phyloP scores from a whole-genome alignment of 2,888 invertebrate species.

The Erpobdella octoculata region DNA sequence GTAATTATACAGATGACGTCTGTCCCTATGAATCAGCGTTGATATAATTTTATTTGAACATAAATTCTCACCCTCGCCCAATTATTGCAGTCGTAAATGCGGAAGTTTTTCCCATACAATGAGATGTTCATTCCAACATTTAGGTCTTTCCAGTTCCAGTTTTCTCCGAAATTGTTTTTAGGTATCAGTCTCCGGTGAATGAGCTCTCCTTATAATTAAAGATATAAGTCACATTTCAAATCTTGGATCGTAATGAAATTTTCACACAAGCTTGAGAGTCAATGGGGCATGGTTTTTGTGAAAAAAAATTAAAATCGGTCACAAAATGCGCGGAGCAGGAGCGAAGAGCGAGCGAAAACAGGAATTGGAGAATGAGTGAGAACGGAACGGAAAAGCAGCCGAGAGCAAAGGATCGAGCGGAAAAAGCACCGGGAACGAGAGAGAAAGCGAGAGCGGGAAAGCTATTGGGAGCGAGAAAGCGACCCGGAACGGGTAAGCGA shows the following conservation, averaged over 20 bases:
- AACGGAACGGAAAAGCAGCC: no score
- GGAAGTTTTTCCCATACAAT: conserved; percentile 72
- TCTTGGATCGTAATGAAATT: neutral
- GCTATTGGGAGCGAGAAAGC: no score
- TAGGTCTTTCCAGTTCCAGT: conserved; percentile 79
- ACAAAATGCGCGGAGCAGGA: neutral
- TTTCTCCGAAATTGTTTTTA: conserved; percentile 64
- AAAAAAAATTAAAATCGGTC: neutral
- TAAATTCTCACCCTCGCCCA: conserved; percentile 63
- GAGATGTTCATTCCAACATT: conserved; percentile 70
- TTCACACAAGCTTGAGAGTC: neutral
- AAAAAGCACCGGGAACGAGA: no score
- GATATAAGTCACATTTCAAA: neutral
- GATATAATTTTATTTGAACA: no score
- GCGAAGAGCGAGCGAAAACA: no score
- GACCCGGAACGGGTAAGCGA: no score
- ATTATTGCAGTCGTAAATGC: conserved; percentile 69
- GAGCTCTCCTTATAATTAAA: conserved; percentile 59
- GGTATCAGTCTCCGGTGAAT: conserved; percentile 67
- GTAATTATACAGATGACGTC: no score
- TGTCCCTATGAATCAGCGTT: no score
- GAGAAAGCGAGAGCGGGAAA: no score
- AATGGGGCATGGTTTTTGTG: no score
- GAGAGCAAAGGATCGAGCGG: no score
- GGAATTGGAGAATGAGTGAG: no score